Base-by-base conservation (phyloP, 2,888 invertebrate species). In the Polydrusus cervinus region DNA sequence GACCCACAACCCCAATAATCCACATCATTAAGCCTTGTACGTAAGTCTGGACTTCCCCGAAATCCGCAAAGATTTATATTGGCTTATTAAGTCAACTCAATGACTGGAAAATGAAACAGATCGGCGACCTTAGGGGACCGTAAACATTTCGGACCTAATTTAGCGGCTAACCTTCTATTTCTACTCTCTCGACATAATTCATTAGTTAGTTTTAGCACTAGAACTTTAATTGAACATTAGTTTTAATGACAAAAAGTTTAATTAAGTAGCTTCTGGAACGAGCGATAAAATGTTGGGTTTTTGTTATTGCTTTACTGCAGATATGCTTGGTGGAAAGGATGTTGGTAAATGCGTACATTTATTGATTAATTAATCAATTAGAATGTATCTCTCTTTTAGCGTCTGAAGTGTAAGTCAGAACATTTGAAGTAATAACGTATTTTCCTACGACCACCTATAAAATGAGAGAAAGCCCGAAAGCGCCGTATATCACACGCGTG, bases 81-180 rank as follows among this genome's bases (percentile, higher is more conserved):
- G 68, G 62, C 71, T 71, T 75, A 75, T 75, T 75, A 75, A 71
- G 71, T 71, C 71, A 75, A 71, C 62, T 71, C 75, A 75, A 75
- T 71, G 75, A 71, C 64, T 67, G 75, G 75, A 75, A 75, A 75
- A 75, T 75, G 75, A 71, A 75, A 67, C 75, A 75, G 75, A 75
- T 71, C 75, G 73, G 57, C 64, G 53, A 40, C 64, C 45, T 71
- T 57, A 43, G 64, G 71, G 71, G 71, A 55, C 64, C 38, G 71
- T 74, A 69, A 74, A 69, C 69, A 69, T 69, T 74, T 69, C 55
- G 65, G 74, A 67, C 67, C 73, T 73, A 73, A 73, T 73, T 62
- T 68, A 62, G 73, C 73, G 68, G 68, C 67, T 68, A 73, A 73
- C 73, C 73, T 73, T 73, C 61, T 62, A 60, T 65, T 72, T 72